Evolutionary conservation across 2,113 vertebrate species (phyloP), one percentile per base, ranked within the genome.

Genomic region (Machaerirhynchus nigripectus): DNA sequence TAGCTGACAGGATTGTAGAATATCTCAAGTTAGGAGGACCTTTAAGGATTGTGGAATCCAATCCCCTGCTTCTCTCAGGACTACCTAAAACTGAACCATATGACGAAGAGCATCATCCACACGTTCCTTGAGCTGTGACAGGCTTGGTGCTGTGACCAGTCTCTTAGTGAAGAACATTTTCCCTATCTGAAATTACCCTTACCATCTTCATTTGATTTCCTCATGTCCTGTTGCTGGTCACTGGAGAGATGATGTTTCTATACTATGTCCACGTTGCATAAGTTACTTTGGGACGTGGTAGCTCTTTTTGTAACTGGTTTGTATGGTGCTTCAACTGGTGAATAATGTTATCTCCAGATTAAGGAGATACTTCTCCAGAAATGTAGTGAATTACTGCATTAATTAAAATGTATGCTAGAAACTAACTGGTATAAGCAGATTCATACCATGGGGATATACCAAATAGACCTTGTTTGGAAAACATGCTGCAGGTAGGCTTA

Each of bases 201-300:
- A 11, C 12, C 17, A 63, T 57, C 42, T 73, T 65, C 46, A 13
- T 87, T 46, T 2, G 2, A 7, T 61, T 82, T 67, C 17, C 44
- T 61, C 1, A 0, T 78, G 40, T 65, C 20, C 35, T 61, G 0
- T 77, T 31, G 23, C 46, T 67, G 20, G 21, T 82, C 57, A 50
- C 9, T 18, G 13, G 56, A 77, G 31, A 46, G 14, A 31, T 42
- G 31, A n/a, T 17, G 5, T 46, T 89, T 75, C 11, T 76, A 0
- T 71, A 7, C 15, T 37, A 5, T 5, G 11, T 69, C 37, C 3
- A 0, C 24, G 13, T 53, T 86, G 37, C 6, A 0, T 57, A 59
- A 42, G 8, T 78, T 67, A 59, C 39, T 91, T 56, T 18, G 26
- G 39, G n/a, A 23, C 1, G 2, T 37, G 28, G 15, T 46, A 57